Base-by-base conservation (phyloP, 2,888 invertebrate genomes). In the Apodemia hepburni region DNA sequence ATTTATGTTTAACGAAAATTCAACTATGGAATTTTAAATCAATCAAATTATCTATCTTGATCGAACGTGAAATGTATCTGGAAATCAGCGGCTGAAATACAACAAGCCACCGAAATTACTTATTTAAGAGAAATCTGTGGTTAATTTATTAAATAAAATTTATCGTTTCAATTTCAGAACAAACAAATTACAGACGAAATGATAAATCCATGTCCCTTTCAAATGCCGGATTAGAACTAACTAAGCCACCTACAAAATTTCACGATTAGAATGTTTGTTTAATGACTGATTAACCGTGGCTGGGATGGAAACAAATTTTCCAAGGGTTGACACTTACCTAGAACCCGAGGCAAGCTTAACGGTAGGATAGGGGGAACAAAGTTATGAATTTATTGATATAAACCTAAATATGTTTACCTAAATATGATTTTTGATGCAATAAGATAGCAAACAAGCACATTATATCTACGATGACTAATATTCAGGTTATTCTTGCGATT, bases 211-310 rank as follows among this genome's bases (percentile, higher is more conserved):
- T 73, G 83, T 84, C 81, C 68, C 71, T 69, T 68, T 69, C 71
- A 70, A 70, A 65, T 73, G 71, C 71, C 68, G 77, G 77, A 79
- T 84, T 81, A 84, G 82, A 86, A 87, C 82, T 86, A 83, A 74
- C 68, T 78, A 82, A 86, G 79, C 81, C 78, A 78, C 74, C 78
- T 74, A 75, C 70, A 69, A 75, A 76, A 76, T 77, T 79, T 79
- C 77, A 72, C 75, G 78, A 81, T 81, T 79, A 75, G 67, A 66
- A 71, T 65, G 64, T 64, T 67, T 64, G 70, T 75, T 72, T 66
- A 65, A 65, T 69, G 71, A 75, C 69, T 71, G 68, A 69, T 67
- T 70, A 65, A 45, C 45, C 45, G 45, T 42, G 69, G 73, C 78
- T 78, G 71, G 74, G 64, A 64, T 59, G 62, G 60, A 61, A 62